Evolutionary conservation across 2,113 vertebrate genomes (phyloP).

Genomic region (Kobus ellipsiprymnus): DNA sequence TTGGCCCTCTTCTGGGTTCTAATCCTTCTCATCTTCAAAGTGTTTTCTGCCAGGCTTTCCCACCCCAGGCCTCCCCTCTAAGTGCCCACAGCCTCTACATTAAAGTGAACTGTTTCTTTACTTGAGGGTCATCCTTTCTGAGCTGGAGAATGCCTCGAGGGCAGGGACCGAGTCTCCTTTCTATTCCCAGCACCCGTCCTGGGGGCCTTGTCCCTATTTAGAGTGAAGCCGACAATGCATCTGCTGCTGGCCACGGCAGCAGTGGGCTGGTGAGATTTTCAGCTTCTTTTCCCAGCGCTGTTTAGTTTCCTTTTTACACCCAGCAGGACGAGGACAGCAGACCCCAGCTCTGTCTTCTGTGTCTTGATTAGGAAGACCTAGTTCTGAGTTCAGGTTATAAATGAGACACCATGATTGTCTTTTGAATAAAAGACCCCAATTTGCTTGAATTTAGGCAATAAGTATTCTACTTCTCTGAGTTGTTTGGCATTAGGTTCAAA

Average conservation of each 20-base stretch:
- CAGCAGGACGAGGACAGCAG: neutral
- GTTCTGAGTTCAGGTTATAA: constrained; percentile 56
- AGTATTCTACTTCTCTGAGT: constrained; percentile 31
- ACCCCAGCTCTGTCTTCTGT: constrained; percentile 32
- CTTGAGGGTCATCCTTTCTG: neutral
- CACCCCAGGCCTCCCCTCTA: neutral
- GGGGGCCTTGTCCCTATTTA: neutral
- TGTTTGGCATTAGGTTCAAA: constrained; percentile 59
- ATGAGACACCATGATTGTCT: constrained; percentile 50
- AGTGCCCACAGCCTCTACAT: neutral
- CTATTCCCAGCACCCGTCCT: neutral
- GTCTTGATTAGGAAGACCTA: constrained; percentile 50
- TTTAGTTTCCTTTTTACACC: neutral
- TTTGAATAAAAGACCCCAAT: constrained; percentile 68
- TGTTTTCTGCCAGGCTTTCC: neutral
- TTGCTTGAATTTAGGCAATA: constrained; percentile 53
- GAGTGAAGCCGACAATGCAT: neutral
- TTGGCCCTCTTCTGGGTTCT: neutral
- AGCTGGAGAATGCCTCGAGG: neutral
- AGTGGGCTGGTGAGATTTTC: neutral
- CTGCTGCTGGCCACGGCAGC: neutral
- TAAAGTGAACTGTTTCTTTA: neutral
- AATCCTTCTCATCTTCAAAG: neutral
- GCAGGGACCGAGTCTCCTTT: neutral
- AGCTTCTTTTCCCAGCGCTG: constrained; percentile 22